Evolutionary conservation across 2,888 invertebrate genomes (phyloP), one percentile per base, ranked within the genome.

Genomic region (Helobdella robusta): DNA sequence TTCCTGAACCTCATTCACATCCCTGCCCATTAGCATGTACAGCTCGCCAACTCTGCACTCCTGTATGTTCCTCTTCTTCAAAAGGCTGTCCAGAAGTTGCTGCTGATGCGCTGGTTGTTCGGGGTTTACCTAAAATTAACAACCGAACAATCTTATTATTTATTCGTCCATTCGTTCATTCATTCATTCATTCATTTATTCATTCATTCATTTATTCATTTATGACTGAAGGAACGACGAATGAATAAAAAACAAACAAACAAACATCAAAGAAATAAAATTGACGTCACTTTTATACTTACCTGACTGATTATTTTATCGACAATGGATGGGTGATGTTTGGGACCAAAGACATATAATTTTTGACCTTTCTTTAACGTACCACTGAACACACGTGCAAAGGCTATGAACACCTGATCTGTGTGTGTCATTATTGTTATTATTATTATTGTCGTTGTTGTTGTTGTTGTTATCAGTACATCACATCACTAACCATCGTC

Each of bases 361-460:
- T 85, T 85, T 74, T 87, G 85, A 6, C 91, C 91, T 72, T 83
- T 83, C 70, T 78, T 85, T 40, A 95, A 78, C 64, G 84, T 87
- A 2, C 97, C 95, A 77, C 91, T 91, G 78, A 90, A 95, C 40
- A 97, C 84, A 74, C 95, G 84, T 23, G 92, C 92, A 81, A 97
- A 91, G 0, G 91, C 95, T 70, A 97, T 83, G 75, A 94, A 88
- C 50, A 23, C 50, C 32, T 62, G 32, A 8, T 50, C 48, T 34
- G 28, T 32, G 18, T 6, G 34, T 52, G 4, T 50, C 28, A 8
- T 52, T 48, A 32, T 30, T 30, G 28, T 28, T 54, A 28, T 54
- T 28, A 23, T 54, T 54, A 28, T 28, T 54, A 23, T 54, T 54
- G 15, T 23, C 23, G 3, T 8, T 5, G 30, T 54, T 54, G n/a